phyloP scores from a whole-genome alignment of 2,888 invertebrate species.

The Exephanes ischioxanthus region DNA sequence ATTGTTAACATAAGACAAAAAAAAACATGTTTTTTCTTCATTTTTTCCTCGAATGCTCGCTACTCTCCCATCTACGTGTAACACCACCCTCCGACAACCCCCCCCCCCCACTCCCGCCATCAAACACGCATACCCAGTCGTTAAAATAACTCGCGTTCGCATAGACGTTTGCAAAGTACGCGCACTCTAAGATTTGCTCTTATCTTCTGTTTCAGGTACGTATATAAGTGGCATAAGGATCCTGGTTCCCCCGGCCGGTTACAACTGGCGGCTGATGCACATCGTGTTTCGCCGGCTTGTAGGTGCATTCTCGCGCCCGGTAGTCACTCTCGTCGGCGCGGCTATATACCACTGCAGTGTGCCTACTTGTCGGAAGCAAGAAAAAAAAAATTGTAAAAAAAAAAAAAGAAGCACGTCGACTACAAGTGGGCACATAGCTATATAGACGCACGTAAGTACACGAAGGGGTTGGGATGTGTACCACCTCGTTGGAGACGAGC shows the following conservation, averaged over 20 bases:
- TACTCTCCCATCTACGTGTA: background rate
- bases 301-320: slow-evolving; percentile 37
- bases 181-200: slow-evolving; percentile 26
- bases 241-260: background rate
- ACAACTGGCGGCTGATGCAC: slow-evolving; percentile 29
- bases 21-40: no score
- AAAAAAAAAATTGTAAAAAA: slow-evolving; percentile 1
- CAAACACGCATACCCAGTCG: slow-evolving; percentile 8
- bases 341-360: slow-evolving; percentile 5
- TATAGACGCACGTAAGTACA: slow-evolving; percentile 66
- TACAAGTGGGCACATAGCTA: slow-evolving; percentile 26
- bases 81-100: background rate
- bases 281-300: slow-evolving; percentile 2
- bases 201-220: slow-evolving; percentile 59
- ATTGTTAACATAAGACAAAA: no score
- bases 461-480: slow-evolving; percentile 61
- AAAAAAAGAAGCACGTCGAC: slow-evolving; percentile 31
- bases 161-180: slow-evolving; percentile 16
- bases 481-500: slow-evolving; percentile 51
- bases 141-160: slow-evolving; percentile 29
- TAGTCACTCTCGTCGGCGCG: slow-evolving; percentile 30
- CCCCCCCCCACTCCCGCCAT: background rate
- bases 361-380: slow-evolving; percentile 30
- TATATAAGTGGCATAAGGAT: slow-evolving; percentile 49
- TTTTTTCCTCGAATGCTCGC: background rate